Percentiles rank a stretch among this genome's conserved stretches.
Evolutionary conservation across 1,140 invertebrate species (phyloP).

Genomic region (Macrobrachium nipponense): DNA sequence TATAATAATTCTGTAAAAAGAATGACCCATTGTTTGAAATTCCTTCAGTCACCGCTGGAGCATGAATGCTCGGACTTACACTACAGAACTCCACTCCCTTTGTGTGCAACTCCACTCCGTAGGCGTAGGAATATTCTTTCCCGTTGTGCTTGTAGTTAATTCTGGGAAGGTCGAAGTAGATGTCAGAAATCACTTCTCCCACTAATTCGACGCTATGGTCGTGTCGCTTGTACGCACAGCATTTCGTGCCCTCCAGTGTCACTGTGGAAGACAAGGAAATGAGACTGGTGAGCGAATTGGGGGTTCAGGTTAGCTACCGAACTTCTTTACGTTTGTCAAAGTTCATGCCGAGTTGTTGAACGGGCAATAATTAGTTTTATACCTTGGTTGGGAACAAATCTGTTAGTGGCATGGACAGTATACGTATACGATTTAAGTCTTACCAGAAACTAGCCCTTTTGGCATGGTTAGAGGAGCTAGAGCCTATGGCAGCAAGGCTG

Average conservation of each 20-base stretch:
- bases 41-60: background rate
- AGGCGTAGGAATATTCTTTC: conserved; percentile 42
- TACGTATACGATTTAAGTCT: too few species aligned
- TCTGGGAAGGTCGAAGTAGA: conserved; percentile 43
- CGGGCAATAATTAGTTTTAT: too few species aligned
- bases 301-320: too few species aligned
- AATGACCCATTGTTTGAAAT: too few species aligned
- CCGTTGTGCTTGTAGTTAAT: conserved; percentile 54
- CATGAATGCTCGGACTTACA: conserved; percentile 1
- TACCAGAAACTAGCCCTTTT: too few species aligned
- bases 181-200: conserved; percentile 18
- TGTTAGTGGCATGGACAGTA: too few species aligned
- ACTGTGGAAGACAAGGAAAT: conserved; percentile 5
- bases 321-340: too few species aligned
- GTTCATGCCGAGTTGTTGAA: too few species aligned
- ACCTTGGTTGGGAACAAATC: too few species aligned
- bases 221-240: conserved; percentile 29
- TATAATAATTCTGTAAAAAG: too few species aligned
- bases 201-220: conserved; percentile 13
- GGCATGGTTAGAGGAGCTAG: too few species aligned
- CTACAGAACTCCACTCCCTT: conserved; percentile 25
- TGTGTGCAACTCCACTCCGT: conserved; percentile 36
- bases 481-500: too few species aligned
- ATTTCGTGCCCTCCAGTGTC: conserved; percentile 34
- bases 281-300: background rate